phyloP scores from a whole-genome alignment of 2,113 vertebrate genomes.

The Orthonyx spaldingii region DNA sequence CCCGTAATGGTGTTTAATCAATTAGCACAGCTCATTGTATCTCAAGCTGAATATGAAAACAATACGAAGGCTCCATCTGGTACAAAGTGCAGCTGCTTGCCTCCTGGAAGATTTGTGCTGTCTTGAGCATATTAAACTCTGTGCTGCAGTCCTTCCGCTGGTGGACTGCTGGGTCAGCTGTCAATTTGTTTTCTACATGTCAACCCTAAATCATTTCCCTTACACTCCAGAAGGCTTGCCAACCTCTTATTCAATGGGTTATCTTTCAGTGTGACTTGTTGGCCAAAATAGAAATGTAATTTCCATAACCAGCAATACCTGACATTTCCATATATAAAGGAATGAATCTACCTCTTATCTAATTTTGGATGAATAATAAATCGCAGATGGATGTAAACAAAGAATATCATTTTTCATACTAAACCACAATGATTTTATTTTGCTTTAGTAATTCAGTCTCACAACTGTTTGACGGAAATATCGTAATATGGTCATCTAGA shows the following conservation, averaged over 20 bases:
- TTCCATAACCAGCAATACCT: neutral
- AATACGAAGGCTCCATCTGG: neutral
- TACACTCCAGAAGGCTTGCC: neutral
- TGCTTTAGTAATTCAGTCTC: neutral
- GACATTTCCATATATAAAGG: neutral
- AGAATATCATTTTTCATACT: neutral
- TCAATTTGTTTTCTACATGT: neutral
- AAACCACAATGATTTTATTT: neutral
- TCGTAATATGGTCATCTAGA: neutral
- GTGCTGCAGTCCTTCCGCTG: neutral
- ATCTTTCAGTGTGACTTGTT: neutral
- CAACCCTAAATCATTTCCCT: neutral
- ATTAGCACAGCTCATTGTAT: conserved; percentile 3
- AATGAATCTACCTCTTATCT: neutral
- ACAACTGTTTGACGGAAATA: neutral
- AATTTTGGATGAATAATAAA: neutral
- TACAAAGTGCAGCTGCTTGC: conserved; percentile 2
- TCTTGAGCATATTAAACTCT: neutral
- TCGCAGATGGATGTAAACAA: neutral
- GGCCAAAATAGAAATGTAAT: neutral
- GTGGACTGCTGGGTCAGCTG: neutral
- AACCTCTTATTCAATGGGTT: neutral
- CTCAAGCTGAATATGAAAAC: neutral
- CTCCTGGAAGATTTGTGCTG: neutral
- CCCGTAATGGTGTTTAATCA: neutral